Conservation (phyloP, 2,113 vertebrate genomes). For the Apeltes quadracus region DNA sequence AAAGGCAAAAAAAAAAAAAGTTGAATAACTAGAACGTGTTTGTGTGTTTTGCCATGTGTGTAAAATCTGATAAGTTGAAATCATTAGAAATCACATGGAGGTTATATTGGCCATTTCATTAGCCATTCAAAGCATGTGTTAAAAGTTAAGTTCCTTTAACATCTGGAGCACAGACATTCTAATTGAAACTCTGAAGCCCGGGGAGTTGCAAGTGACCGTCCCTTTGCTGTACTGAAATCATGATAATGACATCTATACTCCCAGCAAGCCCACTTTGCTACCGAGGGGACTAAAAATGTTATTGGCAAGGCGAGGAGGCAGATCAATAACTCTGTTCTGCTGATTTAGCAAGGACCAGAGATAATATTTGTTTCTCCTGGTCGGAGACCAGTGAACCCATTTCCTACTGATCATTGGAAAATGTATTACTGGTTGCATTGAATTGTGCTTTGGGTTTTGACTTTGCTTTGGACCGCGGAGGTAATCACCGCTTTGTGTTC, state of each 20-base stretch:
- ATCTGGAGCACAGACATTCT: slow-evolving; percentile 48
- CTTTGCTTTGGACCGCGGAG: slow-evolving; percentile 80
- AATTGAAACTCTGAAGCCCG: slow-evolving; percentile 28
- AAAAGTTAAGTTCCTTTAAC: slow-evolving; percentile 40
- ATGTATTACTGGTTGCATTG: slow-evolving; percentile 86
- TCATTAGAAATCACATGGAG: not conserved
- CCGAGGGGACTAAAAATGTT: slow-evolving; percentile 63
- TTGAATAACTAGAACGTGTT: not conserved
- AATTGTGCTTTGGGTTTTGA: slow-evolving; percentile 79
- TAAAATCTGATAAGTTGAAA: not conserved
- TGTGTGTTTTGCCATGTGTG: not conserved
- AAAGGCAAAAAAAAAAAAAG: not conserved
- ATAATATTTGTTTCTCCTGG: slow-evolving; percentile 90
- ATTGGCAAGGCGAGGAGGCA: slow-evolving; percentile 84
- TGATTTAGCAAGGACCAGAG: slow-evolving; percentile 89
- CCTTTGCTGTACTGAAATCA: slow-evolving; percentile 53
- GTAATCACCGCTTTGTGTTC: slow-evolving; percentile 84
- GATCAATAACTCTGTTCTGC: slow-evolving; percentile 92
- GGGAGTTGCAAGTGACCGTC: slow-evolving; percentile 57
- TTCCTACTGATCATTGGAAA: slow-evolving; percentile 90
- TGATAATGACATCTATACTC: slow-evolving; percentile 69
- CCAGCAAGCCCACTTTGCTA: slow-evolving; percentile 33
- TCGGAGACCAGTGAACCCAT: slow-evolving; percentile 86
- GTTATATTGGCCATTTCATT: not conserved
- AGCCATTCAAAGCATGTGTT: not conserved